Conservation (phyloP, 2,797 vertebrate species). For the Acanthurus tractus region DNA sequence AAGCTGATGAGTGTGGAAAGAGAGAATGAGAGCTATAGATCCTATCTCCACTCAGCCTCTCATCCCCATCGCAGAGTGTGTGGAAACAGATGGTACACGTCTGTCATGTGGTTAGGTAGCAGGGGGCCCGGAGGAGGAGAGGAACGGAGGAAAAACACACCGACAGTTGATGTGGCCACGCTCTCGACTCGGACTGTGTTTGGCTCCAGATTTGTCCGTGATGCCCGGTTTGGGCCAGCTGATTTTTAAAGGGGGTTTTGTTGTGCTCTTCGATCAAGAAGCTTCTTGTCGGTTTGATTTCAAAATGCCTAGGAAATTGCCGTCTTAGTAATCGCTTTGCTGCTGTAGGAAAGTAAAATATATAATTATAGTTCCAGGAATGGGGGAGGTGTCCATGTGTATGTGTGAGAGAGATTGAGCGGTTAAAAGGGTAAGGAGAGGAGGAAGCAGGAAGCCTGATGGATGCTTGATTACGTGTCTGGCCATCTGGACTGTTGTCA, state of each 20-base stretch:
- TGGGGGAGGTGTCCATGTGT: slow-evolving; percentile 70
- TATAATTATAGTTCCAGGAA: slow-evolving; percentile 72
- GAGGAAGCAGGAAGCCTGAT: slow-evolving; percentile 75
- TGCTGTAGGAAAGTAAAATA: slow-evolving; percentile 58
- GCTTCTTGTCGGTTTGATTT: slow-evolving; percentile 60
- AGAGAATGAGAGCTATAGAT: slow-evolving; percentile 65
- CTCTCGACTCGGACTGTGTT: slow-evolving; percentile 51
- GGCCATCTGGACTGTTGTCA: slow-evolving; percentile 84
- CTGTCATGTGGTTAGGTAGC: slow-evolving; percentile 77
- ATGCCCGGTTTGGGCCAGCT: slow-evolving; percentile 22
- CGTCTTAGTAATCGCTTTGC: slow-evolving; percentile 56
- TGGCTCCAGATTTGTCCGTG: slow-evolving; percentile 35
- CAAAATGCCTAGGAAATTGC: slow-evolving; percentile 54
- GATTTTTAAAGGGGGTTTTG: slow-evolving; percentile 43
- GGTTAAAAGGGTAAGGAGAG: slow-evolving; percentile 70
- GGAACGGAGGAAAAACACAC: slow-evolving; percentile 57
- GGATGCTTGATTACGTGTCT: slow-evolving; percentile 80
- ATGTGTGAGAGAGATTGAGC: slow-evolving; percentile 55
- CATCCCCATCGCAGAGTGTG: slow-evolving; percentile 53
- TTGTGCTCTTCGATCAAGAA: slow-evolving; percentile 44
- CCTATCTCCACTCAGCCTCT: slow-evolving; percentile 68
- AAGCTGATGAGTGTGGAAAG: slow-evolving; percentile 59
- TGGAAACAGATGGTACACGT: slow-evolving; percentile 74
- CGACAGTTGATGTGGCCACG: slow-evolving; percentile 53
- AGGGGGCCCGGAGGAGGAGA: slow-evolving; percentile 60